Evolutionary conservation across 2,113 vertebrate species (phyloP).

Genomic region (Peucedramus taeniatus): DNA sequence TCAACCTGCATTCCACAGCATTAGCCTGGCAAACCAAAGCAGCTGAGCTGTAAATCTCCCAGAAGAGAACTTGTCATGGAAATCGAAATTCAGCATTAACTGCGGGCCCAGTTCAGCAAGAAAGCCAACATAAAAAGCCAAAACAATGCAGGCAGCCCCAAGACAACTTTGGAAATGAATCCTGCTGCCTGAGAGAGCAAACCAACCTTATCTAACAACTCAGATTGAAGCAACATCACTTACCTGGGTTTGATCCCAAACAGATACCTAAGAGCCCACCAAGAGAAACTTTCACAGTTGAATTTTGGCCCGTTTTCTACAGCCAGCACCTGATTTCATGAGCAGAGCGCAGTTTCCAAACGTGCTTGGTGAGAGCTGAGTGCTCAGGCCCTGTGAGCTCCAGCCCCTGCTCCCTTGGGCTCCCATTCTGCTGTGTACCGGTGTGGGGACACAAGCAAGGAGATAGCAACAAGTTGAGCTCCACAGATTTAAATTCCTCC

Average conservation of each 20-base stretch:
- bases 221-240: background rate
- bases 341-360: background rate
- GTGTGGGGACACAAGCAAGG: background rate
- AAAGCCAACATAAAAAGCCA: background rate
- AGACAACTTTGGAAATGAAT: background rate
- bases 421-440: background rate
- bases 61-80: constrained; percentile 61
- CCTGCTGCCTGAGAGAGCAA: background rate
- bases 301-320: background rate
- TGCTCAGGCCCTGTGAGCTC: background rate
- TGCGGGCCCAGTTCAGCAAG: background rate
- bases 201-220: background rate
- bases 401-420: background rate
- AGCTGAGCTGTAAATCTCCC: constrained; percentile 75
- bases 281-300: fast-evolving
- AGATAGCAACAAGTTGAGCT: background rate
- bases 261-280: background rate
- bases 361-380: background rate
- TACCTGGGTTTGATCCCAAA: background rate
- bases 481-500: background rate
- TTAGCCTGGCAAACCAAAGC: constrained; percentile 60
- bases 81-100: constrained; percentile 26
- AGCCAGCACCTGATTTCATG: too few species aligned
- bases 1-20: constrained; percentile 67
- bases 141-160: background rate